Base-by-base conservation (phyloP, 1,140 invertebrate genomes). In the Pseudomyrmex sp. region DNA sequence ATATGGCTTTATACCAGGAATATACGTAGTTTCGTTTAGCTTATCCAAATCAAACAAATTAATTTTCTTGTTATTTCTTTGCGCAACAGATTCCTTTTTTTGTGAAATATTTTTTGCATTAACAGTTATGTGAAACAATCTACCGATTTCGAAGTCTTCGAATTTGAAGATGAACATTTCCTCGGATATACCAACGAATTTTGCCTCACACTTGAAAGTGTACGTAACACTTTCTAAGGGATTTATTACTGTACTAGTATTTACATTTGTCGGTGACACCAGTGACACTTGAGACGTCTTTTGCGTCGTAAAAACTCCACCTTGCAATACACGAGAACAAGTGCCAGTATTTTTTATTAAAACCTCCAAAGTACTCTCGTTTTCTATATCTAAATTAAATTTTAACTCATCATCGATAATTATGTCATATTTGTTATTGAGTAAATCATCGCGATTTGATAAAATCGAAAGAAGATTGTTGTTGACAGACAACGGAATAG, bases 81-180 rank as follows among this genome's bases (percentile, higher is more conserved):
- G 85, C 72, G 91, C 90, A 82, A 93, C 79, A 26, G 5, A 54
- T 44, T 3, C 20, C 9, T 13, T 62, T 12, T 59, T 83, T 12
- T n/a, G 82, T 52, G 23, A 72, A 74, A 75, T 85, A 69, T 91
- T 90, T 84, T 72, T 85, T 82, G 89, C 58, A 87, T 90, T 90
- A 12, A 96, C 95, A 15, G 90, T 92, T 18, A 96, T 95, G 44
- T 89, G 88, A 69, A 97, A 90, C 48, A 93, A 92, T 13, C 96
- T 93, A 48, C 94, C 95, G 72, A 97, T 95, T 84, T 94, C 92
- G 89, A 95, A 97, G 77, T 88, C 85, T 84, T 93, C 93, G 90
- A 96, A 97, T 86, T 88, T 90, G 73, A 95, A 96, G 48, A 95
- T 88, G 61, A 96, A 93, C 7, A 95, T 83, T 92, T 97, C 96